Evolutionary conservation across 2,888 invertebrate genomes (phyloP).

Genomic region (Hypomecis atomaria): DNA sequence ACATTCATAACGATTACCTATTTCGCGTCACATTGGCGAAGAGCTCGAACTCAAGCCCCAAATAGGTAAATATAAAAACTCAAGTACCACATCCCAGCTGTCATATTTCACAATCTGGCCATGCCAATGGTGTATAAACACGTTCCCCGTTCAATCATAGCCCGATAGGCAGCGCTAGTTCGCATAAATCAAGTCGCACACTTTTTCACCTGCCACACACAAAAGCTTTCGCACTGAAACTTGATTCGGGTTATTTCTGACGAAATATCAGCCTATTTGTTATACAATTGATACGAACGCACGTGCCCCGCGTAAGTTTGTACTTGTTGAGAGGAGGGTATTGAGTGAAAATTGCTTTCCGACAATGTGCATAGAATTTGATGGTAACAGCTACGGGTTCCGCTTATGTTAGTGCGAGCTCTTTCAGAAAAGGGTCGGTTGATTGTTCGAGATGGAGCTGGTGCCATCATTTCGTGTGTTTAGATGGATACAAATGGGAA

Average conservation of each 20-base stretch:
- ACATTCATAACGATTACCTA: not conserved
- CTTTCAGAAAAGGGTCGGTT: slow-evolving; percentile 43
- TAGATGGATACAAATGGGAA: slow-evolving; percentile 32
- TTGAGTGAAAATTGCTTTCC: slow-evolving; percentile 82
- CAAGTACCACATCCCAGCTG: slow-evolving; percentile 67
- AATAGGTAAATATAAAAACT: slow-evolving; percentile 47
- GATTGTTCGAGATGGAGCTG: slow-evolving; percentile 42
- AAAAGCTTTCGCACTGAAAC: slow-evolving; percentile 83
- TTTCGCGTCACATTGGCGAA: slow-evolving; percentile 1
- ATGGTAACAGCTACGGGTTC: slow-evolving; percentile 64
- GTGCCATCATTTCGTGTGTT: slow-evolving; percentile 37
- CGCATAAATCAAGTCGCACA: slow-evolving; percentile 83
- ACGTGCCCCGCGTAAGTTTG: slow-evolving; percentile 82
- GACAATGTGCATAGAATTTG: slow-evolving; percentile 80
- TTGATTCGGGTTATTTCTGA: slow-evolving; percentile 85
- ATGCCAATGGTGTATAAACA: slow-evolving; percentile 74
- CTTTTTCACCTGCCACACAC: slow-evolving; percentile 85
- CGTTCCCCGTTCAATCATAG: slow-evolving; percentile 82
- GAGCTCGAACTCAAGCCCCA: slow-evolving; percentile 22
- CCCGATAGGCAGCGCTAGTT: slow-evolving; percentile 79
- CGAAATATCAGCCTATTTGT: slow-evolving; percentile 84
- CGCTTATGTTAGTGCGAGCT: slow-evolving; percentile 45
- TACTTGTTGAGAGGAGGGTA: slow-evolving; percentile 80
- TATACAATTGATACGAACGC: slow-evolving; percentile 83
- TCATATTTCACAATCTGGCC: slow-evolving; percentile 79